Percentiles rank a stretch among this genome's conserved stretches.
These are phyloP conservation scores for Drosophila albomicans DNA, from an alignment of 1,140 invertebrate species.

Conservation along the genomic window DNA sequence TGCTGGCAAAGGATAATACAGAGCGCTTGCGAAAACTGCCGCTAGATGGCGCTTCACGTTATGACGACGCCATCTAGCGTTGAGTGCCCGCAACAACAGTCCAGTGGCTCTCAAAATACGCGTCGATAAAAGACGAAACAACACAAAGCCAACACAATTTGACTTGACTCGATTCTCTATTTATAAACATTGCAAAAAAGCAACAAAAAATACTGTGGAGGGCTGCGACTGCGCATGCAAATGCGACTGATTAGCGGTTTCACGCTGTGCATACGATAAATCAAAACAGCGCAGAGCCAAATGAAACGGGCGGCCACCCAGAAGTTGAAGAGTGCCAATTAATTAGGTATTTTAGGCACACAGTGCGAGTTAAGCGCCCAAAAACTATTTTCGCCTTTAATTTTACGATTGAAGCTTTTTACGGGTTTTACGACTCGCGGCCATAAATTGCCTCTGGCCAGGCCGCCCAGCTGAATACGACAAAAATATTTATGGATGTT, in stretches of 20 bases:
- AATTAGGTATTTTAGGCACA: slow-evolving; percentile 77
- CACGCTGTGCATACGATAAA: slow-evolving; percentile 69
- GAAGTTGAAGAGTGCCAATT: slow-evolving; percentile 64
- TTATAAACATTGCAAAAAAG: slow-evolving; percentile 58
- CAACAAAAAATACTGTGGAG: slow-evolving; percentile 28
- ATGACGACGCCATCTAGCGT: slow-evolving; percentile 34
- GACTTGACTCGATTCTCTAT: slow-evolving; percentile 30
- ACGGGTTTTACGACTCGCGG: slow-evolving; percentile 69
- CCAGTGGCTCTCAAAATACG: slow-evolving; percentile 44
- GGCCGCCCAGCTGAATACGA: slow-evolving; percentile 55
- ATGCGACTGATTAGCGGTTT: slow-evolving; percentile 66
- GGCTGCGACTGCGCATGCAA: slow-evolving; percentile 63
- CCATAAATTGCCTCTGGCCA: slow-evolving; percentile 65
- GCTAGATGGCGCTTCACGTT: slow-evolving; percentile 8
- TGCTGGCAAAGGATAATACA: slow-evolving; percentile 13
- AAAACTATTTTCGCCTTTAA: slow-evolving; percentile 78
- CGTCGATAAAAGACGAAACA: slow-evolving; percentile 6
- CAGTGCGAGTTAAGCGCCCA: slow-evolving; percentile 54
- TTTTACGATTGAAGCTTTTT: slow-evolving; percentile 70
- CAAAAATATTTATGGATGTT: slow-evolving; percentile 82
- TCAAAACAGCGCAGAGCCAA: slow-evolving; percentile 53
- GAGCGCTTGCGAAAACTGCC: background rate
- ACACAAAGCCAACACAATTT: slow-evolving; percentile 9
- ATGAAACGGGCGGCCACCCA: slow-evolving; percentile 64
- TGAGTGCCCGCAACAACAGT: background rate